Evolutionary conservation across 1,140 invertebrate genomes (phyloP).

Genomic region (Hycleus phaleratus): DNA sequence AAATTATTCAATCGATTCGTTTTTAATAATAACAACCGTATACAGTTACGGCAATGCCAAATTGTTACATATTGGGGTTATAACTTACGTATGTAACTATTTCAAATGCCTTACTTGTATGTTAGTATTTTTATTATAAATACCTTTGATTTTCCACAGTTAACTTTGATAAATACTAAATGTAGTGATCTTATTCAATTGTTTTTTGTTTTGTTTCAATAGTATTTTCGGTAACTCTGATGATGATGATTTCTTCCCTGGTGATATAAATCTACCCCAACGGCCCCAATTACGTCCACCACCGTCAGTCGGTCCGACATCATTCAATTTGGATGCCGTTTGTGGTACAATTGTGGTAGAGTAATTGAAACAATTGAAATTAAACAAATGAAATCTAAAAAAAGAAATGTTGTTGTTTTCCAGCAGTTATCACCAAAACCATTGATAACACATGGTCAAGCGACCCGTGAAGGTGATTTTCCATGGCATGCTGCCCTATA

Average conservation of each 20-base stretch:
- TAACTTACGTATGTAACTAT: no score
- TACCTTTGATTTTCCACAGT: no score
- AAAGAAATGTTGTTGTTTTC: background rate
- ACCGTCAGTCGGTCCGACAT: background rate
- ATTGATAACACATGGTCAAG: constrained; percentile 36
- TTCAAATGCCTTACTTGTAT: no score
- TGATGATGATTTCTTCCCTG: constrained; percentile 33
- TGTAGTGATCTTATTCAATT: no score
- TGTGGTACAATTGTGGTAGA: constrained; percentile 36
- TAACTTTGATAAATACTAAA: background rate
- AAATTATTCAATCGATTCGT: no score
- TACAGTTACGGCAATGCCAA: no score
- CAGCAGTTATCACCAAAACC: constrained; percentile 29
- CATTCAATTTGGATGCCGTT: constrained; percentile 1
- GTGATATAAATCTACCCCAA: constrained; percentile 23
- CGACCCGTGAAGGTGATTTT: constrained; percentile 34
- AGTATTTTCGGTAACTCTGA: constrained; percentile 1
- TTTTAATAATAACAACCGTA: no score
- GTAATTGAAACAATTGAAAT: background rate
- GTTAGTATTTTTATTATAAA: no score
- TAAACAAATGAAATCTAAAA: background rate
- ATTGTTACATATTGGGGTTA: no score
- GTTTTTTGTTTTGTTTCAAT: no score
- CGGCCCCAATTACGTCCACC: background rate
- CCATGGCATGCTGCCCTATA: constrained; percentile 38